Evolutionary conservation across 2,888 invertebrate species (phyloP).

Genomic region (Callyntrura sp.): DNA sequence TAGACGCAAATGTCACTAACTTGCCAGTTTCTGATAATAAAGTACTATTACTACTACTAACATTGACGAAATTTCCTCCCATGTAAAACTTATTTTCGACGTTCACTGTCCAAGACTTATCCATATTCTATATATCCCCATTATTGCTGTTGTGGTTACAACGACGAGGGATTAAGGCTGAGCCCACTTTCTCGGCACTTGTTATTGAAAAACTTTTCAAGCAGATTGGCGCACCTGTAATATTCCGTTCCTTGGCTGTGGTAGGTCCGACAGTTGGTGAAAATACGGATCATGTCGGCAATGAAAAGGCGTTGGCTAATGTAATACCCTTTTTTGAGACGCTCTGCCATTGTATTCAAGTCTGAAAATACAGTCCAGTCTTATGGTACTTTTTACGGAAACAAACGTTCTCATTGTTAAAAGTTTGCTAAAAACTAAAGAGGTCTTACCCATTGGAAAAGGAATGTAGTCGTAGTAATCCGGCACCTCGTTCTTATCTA

Average conservation of each 20-base stretch:
- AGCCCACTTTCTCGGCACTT: constrained; percentile 89
- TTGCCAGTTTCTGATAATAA: no score
- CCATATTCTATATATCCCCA: no score
- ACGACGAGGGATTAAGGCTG: not conserved
- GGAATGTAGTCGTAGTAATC: constrained; percentile 99
- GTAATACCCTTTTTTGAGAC: constrained; percentile 95
- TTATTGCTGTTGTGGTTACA: no score
- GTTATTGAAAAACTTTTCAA: constrained; percentile 97
- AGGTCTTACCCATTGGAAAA: constrained; percentile 96
- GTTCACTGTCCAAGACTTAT: no score
- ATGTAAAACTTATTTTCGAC: no score
- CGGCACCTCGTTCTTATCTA: constrained; percentile 95
- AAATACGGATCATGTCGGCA: constrained; percentile 98
- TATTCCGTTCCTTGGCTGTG: constrained; percentile 98
- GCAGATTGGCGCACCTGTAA: constrained; percentile 94
- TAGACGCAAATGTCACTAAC: no score
- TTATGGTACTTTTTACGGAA: not conserved
- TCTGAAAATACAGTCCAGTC: constrained; percentile 87
- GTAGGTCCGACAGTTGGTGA: constrained; percentile 97
- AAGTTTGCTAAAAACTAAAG: not conserved
- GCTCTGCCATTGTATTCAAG: constrained; percentile 94
- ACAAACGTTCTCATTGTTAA: no score
- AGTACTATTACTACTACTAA: no score
- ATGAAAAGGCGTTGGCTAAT: constrained; percentile 95
- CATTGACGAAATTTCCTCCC: no score